Percentiles rank a stretch among this genome's conserved stretches.
phyloP scores from a whole-genome alignment of 23 tunicate species.

The Styela clava region DNA sequence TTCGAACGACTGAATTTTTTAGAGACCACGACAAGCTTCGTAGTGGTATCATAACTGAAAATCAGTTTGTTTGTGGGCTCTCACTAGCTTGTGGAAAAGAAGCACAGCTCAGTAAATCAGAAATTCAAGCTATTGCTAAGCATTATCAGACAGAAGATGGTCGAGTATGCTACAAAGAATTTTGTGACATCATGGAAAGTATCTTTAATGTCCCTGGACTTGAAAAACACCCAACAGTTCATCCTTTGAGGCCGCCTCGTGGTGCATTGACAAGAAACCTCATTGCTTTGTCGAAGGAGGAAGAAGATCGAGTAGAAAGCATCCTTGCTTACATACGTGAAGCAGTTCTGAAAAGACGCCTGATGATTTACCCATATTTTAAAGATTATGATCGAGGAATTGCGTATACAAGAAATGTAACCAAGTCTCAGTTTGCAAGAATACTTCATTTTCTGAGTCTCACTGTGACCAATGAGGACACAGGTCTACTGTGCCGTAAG shows the following conservation, averaged over 20 bases:
- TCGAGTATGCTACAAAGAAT: conserved; percentile 61
- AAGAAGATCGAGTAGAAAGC: conserved; percentile 38
- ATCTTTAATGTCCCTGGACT: conserved; percentile 91
- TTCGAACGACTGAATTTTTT: conserved; percentile 84
- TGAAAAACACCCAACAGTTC: conserved; percentile 87
- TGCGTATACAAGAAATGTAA: conserved; percentile 86
- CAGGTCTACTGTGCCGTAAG: conserved; percentile 57
- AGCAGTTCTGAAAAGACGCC: conserved; percentile 59
- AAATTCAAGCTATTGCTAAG: conserved; percentile 66
- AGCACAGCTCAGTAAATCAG: conserved; percentile 60
- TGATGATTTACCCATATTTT: conserved; percentile 73
- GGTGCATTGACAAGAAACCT: conserved; percentile 78
- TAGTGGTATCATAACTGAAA: conserved; percentile 76
- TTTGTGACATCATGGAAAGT: conserved; percentile 87
- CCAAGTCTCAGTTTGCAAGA: conserved; percentile 82
- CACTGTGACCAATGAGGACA: conserved; percentile 38
- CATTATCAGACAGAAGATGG: conserved; percentile 61
- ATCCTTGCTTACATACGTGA: conserved; percentile 53
- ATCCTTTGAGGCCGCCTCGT: conserved; percentile 73
- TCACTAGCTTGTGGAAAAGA: conserved; percentile 59
- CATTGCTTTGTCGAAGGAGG: conserved; percentile 29
- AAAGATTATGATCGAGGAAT: conserved; percentile 87
- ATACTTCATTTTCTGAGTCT: conserved; percentile 64
- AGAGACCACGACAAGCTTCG: conserved; percentile 90
- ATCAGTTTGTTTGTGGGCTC: conserved; percentile 83